phyloP scores from a whole-genome alignment of 2,113 vertebrate genomes.

The Zonotrichia leucophrys region DNA sequence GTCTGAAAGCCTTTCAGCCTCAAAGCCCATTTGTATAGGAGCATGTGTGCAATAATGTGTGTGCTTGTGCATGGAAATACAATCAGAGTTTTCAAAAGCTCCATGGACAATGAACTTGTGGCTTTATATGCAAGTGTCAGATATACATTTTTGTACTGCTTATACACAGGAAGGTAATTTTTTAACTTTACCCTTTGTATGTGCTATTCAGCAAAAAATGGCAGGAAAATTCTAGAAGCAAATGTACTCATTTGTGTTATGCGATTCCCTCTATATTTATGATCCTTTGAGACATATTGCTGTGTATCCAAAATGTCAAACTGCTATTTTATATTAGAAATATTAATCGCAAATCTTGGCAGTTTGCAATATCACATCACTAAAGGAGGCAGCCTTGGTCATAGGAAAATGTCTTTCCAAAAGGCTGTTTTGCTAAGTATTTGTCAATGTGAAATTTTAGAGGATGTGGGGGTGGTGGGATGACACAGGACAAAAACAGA shows the following conservation, averaged over 20 bases:
- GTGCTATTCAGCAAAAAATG: background rate
- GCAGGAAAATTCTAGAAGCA: background rate
- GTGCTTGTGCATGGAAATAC: background rate
- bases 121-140: background rate
- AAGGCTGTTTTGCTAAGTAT: background rate
- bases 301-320: background rate
- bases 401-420: background rate
- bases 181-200: background rate
- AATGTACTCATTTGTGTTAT: background rate
- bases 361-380: background rate
- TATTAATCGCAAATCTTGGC: background rate
- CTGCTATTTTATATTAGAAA: slow-evolving; percentile 20
- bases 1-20: background rate
- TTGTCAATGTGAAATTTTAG: background rate
- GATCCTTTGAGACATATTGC: slow-evolving; percentile 2
- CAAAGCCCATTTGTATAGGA: background rate
- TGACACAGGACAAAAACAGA: background rate
- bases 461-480: background rate
- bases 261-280: background rate
- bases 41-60: background rate
- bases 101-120: background rate
- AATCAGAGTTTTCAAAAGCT: background rate
- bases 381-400: background rate
- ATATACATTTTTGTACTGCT: background rate
- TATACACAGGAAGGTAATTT: background rate